Evolutionary conservation across 2,113 vertebrate species (phyloP), one percentile per base, ranked within the genome.

Genomic region (Lampris incognitus): DNA sequence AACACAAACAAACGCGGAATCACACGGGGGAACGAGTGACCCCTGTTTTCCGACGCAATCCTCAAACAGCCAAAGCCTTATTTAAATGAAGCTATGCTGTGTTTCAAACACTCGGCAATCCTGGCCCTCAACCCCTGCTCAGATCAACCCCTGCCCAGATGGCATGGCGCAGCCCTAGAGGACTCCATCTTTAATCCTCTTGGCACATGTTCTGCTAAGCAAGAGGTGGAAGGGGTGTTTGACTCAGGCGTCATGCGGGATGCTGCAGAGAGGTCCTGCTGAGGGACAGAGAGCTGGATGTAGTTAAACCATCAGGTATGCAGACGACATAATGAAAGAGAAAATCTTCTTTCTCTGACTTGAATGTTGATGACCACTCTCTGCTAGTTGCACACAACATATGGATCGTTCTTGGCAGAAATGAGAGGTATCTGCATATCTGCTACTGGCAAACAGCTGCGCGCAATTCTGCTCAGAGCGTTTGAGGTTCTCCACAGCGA

Each of bases 81-180:
- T 88, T 85, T 86, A 63, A 88, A 77, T 78, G 70, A 66, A 76
- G 72, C 72, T 68, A 72, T 81, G 85, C 83, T 76, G 77, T 54
- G 40, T 88, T 89, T 86, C 76, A 74, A 88, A 66, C 78, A 76
- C 76, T 87, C 89, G 82, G 81, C 85, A 74, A 70, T 82, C 71
- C 76, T 86, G 85, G 83, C 84, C 87, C 73, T 85, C 86, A 81
- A 81, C 73, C 55, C 66, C 81, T 66, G 82, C 85, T 72, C 84
- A 84, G 90, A 92, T 93, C 91, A 91, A 83, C 85, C 62, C 37
- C 79, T 81, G 90, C 88, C 89, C 93, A 94, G 93, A 94, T 93
- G 93, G 92, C 89, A 78, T 74, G 81, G 66, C 81, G 42, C 65
- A 77, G 86, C 90, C 88, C 89, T 60, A 69, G 85, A 88, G 92